Base-by-base conservation (phyloP, 2,888 invertebrate genomes). In the Sinotaia quadrata region DNA sequence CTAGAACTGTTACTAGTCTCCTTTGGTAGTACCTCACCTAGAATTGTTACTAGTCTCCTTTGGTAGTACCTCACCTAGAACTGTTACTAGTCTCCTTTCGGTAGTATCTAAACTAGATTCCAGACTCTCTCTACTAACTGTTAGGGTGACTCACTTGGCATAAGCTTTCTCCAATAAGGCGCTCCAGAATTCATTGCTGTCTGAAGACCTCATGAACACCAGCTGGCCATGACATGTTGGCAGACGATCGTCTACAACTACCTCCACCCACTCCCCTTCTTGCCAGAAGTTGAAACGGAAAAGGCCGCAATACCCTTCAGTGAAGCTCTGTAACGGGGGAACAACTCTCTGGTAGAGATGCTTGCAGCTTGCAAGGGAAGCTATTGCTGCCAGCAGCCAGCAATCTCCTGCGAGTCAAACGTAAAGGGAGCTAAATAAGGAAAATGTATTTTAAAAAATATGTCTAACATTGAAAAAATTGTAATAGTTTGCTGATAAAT, bases 161-260 rank as follows among this genome's bases (percentile, higher is more conserved):
- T 97, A 97, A 0, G 97, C 97, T 89, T 97, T 97, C 89, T 97
- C 97, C 27, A 97, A 89, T 68, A 97, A 89, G 0, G 97, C 96
- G 87, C 95, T 96, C 97, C 97, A 97, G 89, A 97, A 97, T 89
- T 97, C 97, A 86, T 95, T 96, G 78, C 91, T 92, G 85, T 95
- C 94, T 0, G 93, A 92, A 0, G 96, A 96, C 81, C 90, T 89
- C 87, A 97, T 92, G 90, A 94, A 97, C 70, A 96, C 92, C 33
- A 97, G 91, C 82, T 94, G 92, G 0, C 95, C 95, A 66, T 92
- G 90, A 87, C 92, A 93, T 0, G 96, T 96, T 0, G 97, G 97
- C 65, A 97, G 91, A 5, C 95, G 91, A 87, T 97, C 97, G 85
- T 97, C 97, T 62, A 97, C 93, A 27, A 96, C 94, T 62, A 97